Percentiles rank a stretch among this genome's conserved stretches.
Evolutionary conservation across 1,140 invertebrate genomes (phyloP).

Genomic region (Oreohelix idahoensis): DNA sequence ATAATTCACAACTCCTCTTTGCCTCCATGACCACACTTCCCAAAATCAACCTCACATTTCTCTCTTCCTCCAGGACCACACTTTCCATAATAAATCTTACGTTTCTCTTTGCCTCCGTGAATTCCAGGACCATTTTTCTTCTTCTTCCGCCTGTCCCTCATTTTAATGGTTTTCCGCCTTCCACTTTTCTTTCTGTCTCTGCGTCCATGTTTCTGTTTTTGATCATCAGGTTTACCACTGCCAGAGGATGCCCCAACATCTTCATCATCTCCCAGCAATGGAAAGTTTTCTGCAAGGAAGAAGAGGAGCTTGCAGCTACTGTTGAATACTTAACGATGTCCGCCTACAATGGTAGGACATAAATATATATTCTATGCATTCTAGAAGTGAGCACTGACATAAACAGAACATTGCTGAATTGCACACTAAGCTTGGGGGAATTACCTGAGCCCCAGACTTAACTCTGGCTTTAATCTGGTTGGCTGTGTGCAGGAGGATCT

Average conservation of each 20-base stretch:
- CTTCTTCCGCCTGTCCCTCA: conserved; percentile 29
- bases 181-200: conserved; percentile 33
- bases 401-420: too few species aligned
- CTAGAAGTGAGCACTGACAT: too few species aligned
- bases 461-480: too few species aligned
- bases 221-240: background rate
- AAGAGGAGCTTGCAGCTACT: too few species aligned
- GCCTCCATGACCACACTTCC: too few species aligned
- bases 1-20: too few species aligned
- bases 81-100: background rate
- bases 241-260: background rate
- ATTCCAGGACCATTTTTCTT: background rate
- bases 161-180: background rate
- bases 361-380: too few species aligned
- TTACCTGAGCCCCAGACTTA: too few species aligned
- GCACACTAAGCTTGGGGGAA: too few species aligned
- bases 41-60: background rate
- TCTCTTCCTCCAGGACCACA: background rate
- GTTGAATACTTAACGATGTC: too few species aligned
- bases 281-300: background rate
- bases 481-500: too few species aligned
- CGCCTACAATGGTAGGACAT: too few species aligned
- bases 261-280: background rate
- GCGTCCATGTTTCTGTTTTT: background rate
- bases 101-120: conserved; percentile 1